Evolutionary conservation across 2,888 invertebrate genomes (phyloP), one percentile per base, ranked within the genome.

Genomic region (Stramonita haemastoma): DNA sequence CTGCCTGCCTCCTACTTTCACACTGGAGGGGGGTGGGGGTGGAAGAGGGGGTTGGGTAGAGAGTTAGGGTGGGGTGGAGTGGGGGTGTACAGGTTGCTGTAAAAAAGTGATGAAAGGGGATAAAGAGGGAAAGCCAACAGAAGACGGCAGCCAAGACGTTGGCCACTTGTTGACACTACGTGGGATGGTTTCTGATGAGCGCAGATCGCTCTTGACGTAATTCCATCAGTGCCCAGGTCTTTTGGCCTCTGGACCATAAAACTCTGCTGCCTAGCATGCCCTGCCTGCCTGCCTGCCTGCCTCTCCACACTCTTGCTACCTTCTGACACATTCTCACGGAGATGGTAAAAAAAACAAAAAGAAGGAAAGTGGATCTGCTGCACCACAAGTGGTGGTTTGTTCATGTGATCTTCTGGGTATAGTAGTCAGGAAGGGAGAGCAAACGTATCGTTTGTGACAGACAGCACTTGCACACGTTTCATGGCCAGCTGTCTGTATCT

Each of bases 171-270:
- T 86, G 86, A 86, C 86, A 70, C n/a, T 81, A 57, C 84, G 88
- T 88, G 88, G 15, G 32, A 22, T 84, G 88, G 66, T 84, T 88
- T 70, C 88, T 83, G 83, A 88, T 83, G 32, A 66, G 84, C n/a
- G 36, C 32, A 46, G 29, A 34, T 77, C 56, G 17, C 56, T 87
- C 87, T 57, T 87, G 87, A 32, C 77, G 87, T 77, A 87, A 77
- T 79, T 77, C 87, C 77, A 87, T 87, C 87, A 56, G 34, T 46
- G 79, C 36, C 46, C 29, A 70, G 60, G 86, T 84, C 84, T 57
- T 46, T 84, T 84, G n/a, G 11, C 46, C 83, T 57, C 29, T 26
- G 57, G 73, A 22, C 26, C n/a, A 13, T 11, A 22, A 60, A 46
- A 19, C 60, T 19, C 60, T 22, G 22, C 60, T 22, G 22, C 60